Percentiles rank a stretch among this genome's conserved stretches.
Evolutionary conservation across 2,888 invertebrate species (phyloP).

Genomic region (Drosophila longiperda): DNA sequence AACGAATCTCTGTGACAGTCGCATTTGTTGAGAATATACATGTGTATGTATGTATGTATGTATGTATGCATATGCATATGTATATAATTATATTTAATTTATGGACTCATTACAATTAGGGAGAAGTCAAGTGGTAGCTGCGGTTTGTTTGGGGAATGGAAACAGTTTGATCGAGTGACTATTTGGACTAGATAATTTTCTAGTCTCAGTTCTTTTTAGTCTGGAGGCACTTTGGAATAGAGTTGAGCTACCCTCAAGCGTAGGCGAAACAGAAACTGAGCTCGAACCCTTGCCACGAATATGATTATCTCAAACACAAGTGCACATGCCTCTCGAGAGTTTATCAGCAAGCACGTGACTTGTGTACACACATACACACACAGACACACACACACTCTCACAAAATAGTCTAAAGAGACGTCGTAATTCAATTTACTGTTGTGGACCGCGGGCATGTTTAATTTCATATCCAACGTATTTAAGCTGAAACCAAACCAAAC

Average conservation of each 20-base stretch:
- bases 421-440: conserved; percentile 57
- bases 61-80: neutral
- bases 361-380: conserved; percentile 37
- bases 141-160: conserved; percentile 1
- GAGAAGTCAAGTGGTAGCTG: conserved; percentile 52
- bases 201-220: neutral
- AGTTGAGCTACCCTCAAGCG: conserved; percentile 6
- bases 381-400: conserved; percentile 3
- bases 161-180: conserved; percentile 5
- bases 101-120: conserved; percentile 50
- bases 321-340: conserved; percentile 46
- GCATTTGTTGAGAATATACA: conserved; percentile 16
- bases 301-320: conserved; percentile 46
- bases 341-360: conserved; percentile 53
- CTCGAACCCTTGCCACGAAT: conserved; percentile 13
- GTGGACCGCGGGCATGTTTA: conserved; percentile 75
- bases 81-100: conserved; percentile 28
- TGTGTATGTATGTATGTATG: neutral
- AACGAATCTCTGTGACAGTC: conserved; percentile 45
- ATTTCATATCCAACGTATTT: conserved; percentile 80
- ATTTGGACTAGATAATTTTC: conserved; percentile 37
- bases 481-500: conserved; percentile 70
- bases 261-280: conserved; percentile 6
- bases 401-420: conserved; percentile 28
- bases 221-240: conserved; percentile 11